Evolutionary conservation across 2,797 vertebrate species (phyloP).

Genomic region (Eurystomus glaucurus): DNA sequence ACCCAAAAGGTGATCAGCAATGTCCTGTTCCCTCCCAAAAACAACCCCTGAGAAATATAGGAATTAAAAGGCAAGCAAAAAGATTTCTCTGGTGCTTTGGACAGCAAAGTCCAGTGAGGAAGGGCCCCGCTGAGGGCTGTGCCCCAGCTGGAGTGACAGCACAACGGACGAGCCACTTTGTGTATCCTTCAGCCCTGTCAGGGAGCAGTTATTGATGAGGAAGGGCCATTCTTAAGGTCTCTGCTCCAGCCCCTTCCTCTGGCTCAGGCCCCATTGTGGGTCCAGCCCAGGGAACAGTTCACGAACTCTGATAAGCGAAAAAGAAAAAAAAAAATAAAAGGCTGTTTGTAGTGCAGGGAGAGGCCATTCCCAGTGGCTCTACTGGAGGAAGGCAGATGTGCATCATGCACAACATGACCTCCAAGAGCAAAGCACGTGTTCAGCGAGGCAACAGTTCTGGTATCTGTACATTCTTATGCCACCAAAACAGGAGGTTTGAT

Average conservation of each 20-base stretch:
- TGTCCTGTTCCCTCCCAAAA: not conserved
- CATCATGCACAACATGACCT: not conserved
- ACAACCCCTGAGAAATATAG: not conserved
- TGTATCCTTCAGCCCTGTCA: slow-evolving; percentile 79
- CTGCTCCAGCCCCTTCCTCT: slow-evolving; percentile 59
- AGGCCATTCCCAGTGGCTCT: slow-evolving; percentile 15
- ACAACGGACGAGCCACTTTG: slow-evolving; percentile 74
- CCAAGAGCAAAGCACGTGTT: not conserved
- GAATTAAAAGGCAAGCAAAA: not conserved
- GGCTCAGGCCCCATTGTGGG: slow-evolving; percentile 57
- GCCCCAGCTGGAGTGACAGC: slow-evolving; percentile 72
- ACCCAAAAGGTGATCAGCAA: not conserved
- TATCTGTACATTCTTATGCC: not conserved
- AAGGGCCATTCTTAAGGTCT: slow-evolving; percentile 67
- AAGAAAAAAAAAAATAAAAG: slow-evolving; percentile 63
- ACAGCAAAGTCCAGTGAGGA: not conserved
- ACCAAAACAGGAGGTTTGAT: not conserved
- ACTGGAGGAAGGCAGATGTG: not conserved
- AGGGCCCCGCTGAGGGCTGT: slow-evolving; percentile 62
- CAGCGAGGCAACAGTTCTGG: not conserved
- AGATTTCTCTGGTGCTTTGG: not conserved
- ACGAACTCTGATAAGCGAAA: slow-evolving; percentile 59
- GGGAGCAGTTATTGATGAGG: slow-evolving; percentile 81
- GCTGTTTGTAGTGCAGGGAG: slow-evolving; percentile 18
- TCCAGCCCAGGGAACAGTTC: slow-evolving; percentile 68